Conservation (phyloP, 2,797 vertebrate genomes). For the Simalia tracyae region DNA sequence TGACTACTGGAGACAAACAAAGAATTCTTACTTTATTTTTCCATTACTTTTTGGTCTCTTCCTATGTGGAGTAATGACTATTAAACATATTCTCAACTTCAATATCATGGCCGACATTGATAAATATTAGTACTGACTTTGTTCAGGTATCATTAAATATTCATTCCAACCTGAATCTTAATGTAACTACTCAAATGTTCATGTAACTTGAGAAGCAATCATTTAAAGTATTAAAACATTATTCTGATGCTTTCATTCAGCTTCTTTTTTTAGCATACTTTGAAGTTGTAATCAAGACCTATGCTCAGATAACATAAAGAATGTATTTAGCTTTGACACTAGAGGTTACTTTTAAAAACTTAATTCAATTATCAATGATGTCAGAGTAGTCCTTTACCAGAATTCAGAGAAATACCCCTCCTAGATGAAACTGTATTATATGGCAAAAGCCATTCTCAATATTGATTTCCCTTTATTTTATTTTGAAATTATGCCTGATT, state of each 20-base stretch:
- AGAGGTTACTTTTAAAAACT: neutral
- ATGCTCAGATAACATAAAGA: neutral
- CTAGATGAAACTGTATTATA: neutral
- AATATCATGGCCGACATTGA: neutral
- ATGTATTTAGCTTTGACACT: no score
- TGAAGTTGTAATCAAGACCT: neutral
- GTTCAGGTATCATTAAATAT: neutral
- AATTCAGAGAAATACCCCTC: neutral
- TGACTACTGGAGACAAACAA: no score
- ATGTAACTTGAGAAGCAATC: neutral
- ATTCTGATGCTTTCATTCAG: neutral
- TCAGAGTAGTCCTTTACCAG: neutral
- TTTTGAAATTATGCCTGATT: neutral
- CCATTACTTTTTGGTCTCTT: no score
- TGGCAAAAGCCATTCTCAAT: neutral
- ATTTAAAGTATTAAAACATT: neutral
- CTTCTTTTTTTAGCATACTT: neutral
- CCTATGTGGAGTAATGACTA: no score
- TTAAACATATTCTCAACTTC: no score
- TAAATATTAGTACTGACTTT: neutral
- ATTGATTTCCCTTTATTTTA: neutral
- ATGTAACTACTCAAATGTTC: neutral
- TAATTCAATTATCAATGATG: neutral
- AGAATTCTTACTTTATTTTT: no score
- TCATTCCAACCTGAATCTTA: neutral